Evolutionary conservation across 1,140 invertebrate genomes (phyloP).

Genomic region (Acyrthosiphon pisum): DNA sequence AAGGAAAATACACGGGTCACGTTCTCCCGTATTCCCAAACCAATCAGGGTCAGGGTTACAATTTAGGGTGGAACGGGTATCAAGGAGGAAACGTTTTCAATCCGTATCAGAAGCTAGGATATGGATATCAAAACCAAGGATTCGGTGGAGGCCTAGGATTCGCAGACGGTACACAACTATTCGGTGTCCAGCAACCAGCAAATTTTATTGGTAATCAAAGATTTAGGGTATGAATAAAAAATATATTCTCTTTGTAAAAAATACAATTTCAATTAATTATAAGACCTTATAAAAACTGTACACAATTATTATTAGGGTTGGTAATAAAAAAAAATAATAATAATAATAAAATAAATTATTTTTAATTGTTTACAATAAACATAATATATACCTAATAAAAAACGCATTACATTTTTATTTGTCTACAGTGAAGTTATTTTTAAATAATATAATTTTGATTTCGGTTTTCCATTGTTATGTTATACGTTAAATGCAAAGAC

Average conservation of each 20-base stretch:
- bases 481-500: not conserved
- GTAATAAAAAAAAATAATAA: not conserved
- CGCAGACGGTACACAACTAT: not conserved
- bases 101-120: not conserved
- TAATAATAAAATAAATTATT: not conserved
- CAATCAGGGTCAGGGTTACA: not conserved
- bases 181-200: not conserved
- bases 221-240: not conserved
- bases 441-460: slow-evolving; percentile 23
- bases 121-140: slow-evolving; percentile 19
- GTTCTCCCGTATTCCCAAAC: not conserved
- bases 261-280: not conserved
- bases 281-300: not conserved
- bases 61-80: not conserved
- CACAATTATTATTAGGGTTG: not conserved
- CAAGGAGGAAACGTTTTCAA: slow-evolving; percentile 23
- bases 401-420: not conserved
- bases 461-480: not conserved
- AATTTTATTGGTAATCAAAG: not conserved
- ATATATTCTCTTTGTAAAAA: not conserved
- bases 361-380: not conserved
- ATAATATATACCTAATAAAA: not conserved
- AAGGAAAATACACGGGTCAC: not conserved
- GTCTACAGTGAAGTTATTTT: not conserved
- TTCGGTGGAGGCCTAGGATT: not conserved